Base-by-base conservation (phyloP, 2,888 invertebrate genomes). In the Heliconius cydno region DNA sequence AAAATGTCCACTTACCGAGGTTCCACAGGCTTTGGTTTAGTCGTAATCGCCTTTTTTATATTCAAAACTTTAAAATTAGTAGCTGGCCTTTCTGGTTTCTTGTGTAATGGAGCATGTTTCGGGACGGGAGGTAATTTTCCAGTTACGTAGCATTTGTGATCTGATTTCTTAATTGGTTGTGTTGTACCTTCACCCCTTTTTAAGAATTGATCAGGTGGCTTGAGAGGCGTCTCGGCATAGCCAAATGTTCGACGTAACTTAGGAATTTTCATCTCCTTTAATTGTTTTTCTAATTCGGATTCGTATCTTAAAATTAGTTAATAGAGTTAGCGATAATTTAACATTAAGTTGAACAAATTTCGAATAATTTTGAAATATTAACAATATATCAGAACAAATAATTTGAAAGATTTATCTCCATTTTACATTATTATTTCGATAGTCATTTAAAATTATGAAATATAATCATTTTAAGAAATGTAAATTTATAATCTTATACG, bases 241-340 rank as follows among this genome's bases (percentile, higher is more conserved):
- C 97, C 97, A 95, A 97, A 97, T 0, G 96, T 96, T 71, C 95
- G 95, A 84, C 95, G 95, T 2, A 92, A 87, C 83, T 95, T 92
- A 3, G 91, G 91, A 80, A 85, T 92, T 86, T 94, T 95, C 57
- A 88, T 87, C 81, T 92, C 92, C 84, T 91, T 94, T 46, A 95
- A 87, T 77, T 96, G 92, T 78, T 93, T 90, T 78, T 95, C 89
- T 85, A 95, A 90, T 89, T 95, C 90, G 1, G 96, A 96, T 85
- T 94, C 92, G 85, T 96, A 96, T 85, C 95, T 95, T 84, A 30
- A 46, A 70, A 78, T 28, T 78, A 3, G 13, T 60, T 60, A n/a
- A n/a, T 7, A 7, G 52, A 52, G 22, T 52, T 52, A 52, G 52
- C 19, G 7, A 52, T 52, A 52, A 52, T 19, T 19, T 19, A 52